Evolutionary conservation across 2,888 invertebrate genomes (phyloP).

Genomic region (Rhyacophila evoluta): DNA sequence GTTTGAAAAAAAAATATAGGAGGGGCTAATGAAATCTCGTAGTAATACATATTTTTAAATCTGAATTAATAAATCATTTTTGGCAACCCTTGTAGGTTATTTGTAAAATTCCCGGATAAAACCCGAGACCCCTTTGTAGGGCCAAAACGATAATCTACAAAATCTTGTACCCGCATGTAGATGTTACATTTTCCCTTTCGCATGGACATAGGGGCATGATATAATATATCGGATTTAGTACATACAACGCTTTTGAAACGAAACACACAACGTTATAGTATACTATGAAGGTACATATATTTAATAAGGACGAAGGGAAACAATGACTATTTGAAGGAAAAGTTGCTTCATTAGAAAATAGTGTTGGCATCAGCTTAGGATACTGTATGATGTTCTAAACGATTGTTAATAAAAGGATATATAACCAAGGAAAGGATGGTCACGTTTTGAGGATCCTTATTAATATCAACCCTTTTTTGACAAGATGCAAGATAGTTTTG

Average conservation of each 20-base stretch:
- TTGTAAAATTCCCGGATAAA: conserved; percentile 7
- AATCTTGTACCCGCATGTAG: conserved; percentile 1
- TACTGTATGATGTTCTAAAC: too few relatives aligned
- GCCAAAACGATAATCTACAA: conserved; percentile 7
- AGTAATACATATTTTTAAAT: too few relatives aligned
- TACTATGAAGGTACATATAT: not conserved
- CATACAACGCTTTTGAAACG: too few relatives aligned
- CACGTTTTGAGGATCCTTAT: too few relatives aligned
- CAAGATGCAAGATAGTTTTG: too few relatives aligned
- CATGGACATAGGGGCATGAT: not conserved
- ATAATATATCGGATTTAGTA: too few relatives aligned
- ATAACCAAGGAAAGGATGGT: too few relatives aligned
- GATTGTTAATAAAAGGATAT: not conserved
- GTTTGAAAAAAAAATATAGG: too few relatives aligned
- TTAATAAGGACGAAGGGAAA: not conserved
- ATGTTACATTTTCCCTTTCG: conserved; percentile 2
- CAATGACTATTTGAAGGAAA: not conserved
- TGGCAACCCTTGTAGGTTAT: not conserved
- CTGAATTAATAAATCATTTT: too few relatives aligned
- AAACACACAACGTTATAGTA: not conserved
- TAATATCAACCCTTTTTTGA: too few relatives aligned
- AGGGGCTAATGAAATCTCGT: too few relatives aligned
- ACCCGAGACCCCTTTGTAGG: not conserved
- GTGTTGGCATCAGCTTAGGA: not conserved
- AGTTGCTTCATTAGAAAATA: conserved; percentile 17